Base-by-base conservation (phyloP, 2,113 vertebrate genomes). In the Pseudorhombus dupliciocellatus region DNA sequence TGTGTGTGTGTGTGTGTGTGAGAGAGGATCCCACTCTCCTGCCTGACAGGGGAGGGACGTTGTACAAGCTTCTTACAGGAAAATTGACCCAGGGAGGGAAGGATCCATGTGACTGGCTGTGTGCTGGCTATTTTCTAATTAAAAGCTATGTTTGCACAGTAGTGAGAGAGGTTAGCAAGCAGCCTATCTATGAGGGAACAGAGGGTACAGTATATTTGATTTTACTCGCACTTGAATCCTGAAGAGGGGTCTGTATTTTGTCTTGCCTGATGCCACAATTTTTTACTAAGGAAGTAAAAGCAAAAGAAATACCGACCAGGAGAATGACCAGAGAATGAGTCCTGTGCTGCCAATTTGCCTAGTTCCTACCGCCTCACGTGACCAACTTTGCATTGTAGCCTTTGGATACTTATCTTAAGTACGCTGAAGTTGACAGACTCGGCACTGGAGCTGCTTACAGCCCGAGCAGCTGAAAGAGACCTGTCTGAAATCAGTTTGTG, bases 51-150 rank as follows among this genome's bases (percentile, higher is more conserved):
- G 66, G 24, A 56, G 50, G 44, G 22, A 68, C 46, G 50, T 37
- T 67, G 48, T 22, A 28, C 7, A 18, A 55, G 72, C 53, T 66
- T 51, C 34, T 77, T 44, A 64, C 44, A 25, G 74, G 69, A 73
- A 79, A 80, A 67, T 66, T 46, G 50, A 24, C 77, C 28, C 62
- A 31, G 46, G 48, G 56, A 5, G 16, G 42, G 42, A 44, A 44
- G 80, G 68, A 44, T 75, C 53, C 83, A 76, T 89, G 86, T 92
- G 86, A 88, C 83, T 22, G 34, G 31, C 84, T 65, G 70, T 75
- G 80, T 66, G 77, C 68, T 60, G 70, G 62, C 77, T 84, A 90
- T 87, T 85, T 74, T 73, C 25, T 76, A 76, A 81, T 84, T 85
- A 74, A 83, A 76, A 77, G 63, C 67, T 51, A 28, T 66, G 68